Evolutionary conservation across 2,113 vertebrate species (phyloP).

Genomic region (Muntiacus reevesi): DNA sequence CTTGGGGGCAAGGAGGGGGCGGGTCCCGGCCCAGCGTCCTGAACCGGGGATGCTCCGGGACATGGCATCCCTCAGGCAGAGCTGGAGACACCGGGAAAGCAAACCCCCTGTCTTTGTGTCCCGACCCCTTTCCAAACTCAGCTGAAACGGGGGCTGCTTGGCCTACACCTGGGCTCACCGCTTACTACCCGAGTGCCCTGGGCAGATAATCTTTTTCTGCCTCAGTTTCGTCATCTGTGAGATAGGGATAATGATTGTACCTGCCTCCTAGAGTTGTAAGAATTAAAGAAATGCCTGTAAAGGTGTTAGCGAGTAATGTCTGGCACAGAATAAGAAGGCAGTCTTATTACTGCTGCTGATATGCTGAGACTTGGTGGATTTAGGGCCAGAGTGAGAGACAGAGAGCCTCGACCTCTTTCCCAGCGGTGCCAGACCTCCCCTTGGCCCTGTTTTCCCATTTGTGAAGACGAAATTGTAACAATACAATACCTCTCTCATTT

Average conservation of each 20-base stretch:
- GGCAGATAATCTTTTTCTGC: neutral
- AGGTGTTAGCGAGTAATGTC: neutral
- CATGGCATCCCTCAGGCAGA: neutral
- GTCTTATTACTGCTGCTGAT: fast-evolving
- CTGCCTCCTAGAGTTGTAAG: fast-evolving
- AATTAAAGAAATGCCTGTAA: neutral
- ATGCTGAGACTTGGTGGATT: neutral
- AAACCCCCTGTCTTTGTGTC: neutral
- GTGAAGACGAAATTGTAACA: neutral
- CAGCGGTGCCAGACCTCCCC: neutral
- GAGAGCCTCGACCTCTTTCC: neutral
- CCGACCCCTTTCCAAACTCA: neutral
- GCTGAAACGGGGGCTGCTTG: neutral
- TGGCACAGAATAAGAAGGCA: neutral
- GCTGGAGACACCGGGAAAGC: neutral
- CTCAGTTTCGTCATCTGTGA: neutral
- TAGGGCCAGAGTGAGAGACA: neutral
- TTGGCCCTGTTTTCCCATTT: neutral
- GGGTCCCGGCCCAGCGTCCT: neutral
- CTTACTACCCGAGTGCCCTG: neutral
- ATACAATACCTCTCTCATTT: neutral
- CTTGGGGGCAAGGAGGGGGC: constrained; percentile 36
- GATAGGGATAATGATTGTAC: neutral
- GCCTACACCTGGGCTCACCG: neutral
- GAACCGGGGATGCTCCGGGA: neutral